Base-by-base conservation (phyloP, 2,113 vertebrate genomes). In the Apodemus sylvaticus region DNA sequence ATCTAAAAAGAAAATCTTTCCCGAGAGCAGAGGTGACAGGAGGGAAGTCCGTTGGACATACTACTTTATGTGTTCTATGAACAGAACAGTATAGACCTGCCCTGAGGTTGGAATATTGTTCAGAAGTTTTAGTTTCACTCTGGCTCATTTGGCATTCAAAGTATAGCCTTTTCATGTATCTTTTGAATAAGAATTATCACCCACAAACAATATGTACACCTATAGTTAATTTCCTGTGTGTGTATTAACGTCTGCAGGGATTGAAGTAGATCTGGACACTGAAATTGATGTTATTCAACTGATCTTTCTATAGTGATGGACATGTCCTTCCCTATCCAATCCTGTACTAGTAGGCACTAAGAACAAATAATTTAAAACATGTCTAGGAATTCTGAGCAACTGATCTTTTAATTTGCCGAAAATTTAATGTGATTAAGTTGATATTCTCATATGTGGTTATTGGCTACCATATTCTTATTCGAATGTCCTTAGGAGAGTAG, bases 351-450 rank as follows among this genome's bases (percentile, higher is more conserved):
- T 55, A 79, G 17, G 10, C 14, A 31, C 1, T 68, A 64, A 68
- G 22, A 2, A 70, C 5, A 86, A 55, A 12, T 16, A 60, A 48
- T 29, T 93, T 94, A 45, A 71, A 29, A 94, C 20, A 31, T 36
- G 36, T 1, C 9, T 68, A 73, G 14, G 66, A 9, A 11, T 53
- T 51, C 7, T 74, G 26, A 93, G 17, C n/a, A 70, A 36, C 0
- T 78, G 1, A 66, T 55, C 29, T 64, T 66, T 77, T 76, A 26
- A 89, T 88, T 89, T 68, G 39, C 60, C 76, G n/a, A 62, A 85
- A 83, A 62, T 95, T 87, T 89, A 94, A 76, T 78, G 55, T 66
- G 45, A 39, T 91, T 90, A 60, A 95, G 64, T 85, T 74, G 73
- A 93, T 48, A 39, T 19, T 64, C 29, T 13, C 53, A 88, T 4